Base-by-base conservation (phyloP, 2,797 vertebrate species). In the Manis javanica region DNA sequence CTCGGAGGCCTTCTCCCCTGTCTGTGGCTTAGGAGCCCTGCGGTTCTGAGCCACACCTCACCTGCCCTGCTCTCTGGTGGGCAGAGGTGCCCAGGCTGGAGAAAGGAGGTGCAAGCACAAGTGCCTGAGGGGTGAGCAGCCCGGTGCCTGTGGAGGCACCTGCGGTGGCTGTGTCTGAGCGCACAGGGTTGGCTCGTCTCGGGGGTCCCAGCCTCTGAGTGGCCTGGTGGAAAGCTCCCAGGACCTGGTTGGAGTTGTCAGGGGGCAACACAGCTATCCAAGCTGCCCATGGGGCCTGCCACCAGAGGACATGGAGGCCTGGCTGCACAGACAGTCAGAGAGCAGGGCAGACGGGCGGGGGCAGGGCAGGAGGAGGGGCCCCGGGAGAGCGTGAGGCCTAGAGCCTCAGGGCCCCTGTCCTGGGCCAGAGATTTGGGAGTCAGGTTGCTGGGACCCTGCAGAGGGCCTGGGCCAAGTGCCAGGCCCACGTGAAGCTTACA, bases 201-300 rank as follows among this genome's bases (percentile, higher is more conserved):
- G 5, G 39, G 14, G 4, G 31, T 53, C 18, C 37, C 26, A 5
- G 39, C 10, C 69, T 59, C 69, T 55, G n/a, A 31, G 26, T 39
- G n/a, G 11, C 39, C 61, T 0, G 0, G 63, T 1, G 24, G 57
- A 23, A 2, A 42, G 59, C 57, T 29, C 39, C 39, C 3, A 3
- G 5, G 57, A n/a, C 46, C 71, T 26, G n/a, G 31, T n/a, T 5
- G 4, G n/a, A 51, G 46, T 37, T 26, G 18, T 63, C 72, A 39
- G 14, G 75, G 42, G 42, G n/a, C 66, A 5, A 2, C 14, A 23
- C 5, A 19, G 29, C 87, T 39, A 37, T 42, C 49, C 61, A 39
- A 12, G 26, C 34, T 14, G 15, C n/a, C 74, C 1, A 11, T n/a
- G 61, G 49, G 61, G 29, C 61, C 63, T 34, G 15, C 59, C 2